Percentiles rank a stretch among this genome's conserved stretches.
These are phyloP conservation scores for Megaptera novaeangliae DNA, from an alignment of 2,113 vertebrate species.

Conservation along the genomic window DNA sequence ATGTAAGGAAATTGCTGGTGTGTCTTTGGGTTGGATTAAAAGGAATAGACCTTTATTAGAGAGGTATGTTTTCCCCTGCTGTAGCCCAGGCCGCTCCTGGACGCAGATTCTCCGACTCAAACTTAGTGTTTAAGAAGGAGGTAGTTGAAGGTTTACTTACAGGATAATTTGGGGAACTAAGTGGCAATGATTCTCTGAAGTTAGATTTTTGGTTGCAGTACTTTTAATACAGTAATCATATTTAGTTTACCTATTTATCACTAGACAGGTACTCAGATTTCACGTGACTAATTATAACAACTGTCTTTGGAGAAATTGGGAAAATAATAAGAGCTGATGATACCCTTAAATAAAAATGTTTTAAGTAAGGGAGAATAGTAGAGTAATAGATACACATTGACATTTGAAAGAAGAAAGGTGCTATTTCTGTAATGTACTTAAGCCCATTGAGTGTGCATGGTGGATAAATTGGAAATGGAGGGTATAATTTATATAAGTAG, in stretches of 20 bases:
- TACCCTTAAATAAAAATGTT: background rate
- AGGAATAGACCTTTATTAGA: conserved; percentile 42
- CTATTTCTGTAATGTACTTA: background rate
- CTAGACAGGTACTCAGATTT: background rate
- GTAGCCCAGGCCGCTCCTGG: background rate
- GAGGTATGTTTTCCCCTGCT: background rate
- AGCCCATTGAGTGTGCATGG: background rate
- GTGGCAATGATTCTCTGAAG: background rate
- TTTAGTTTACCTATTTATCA: background rate
- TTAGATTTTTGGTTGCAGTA: background rate
- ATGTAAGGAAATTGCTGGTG: conserved; percentile 65
- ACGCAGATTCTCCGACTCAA: background rate
- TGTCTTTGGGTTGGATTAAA: conserved; percentile 54
- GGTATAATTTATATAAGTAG: background rate
- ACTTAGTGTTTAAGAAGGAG: background rate
- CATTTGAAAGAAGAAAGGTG: conserved; percentile 57
- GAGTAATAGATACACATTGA: background rate
- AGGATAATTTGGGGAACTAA: conserved; percentile 30
- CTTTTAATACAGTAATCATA: background rate
- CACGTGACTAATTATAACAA: background rate
- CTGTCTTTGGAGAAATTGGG: background rate
- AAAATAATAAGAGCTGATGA: background rate
- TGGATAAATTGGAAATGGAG: background rate
- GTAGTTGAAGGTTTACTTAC: background rate
- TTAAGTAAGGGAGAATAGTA: background rate